Evolutionary conservation across 37 sponge, comb jelly and placozoan genomes (phyloP), one percentile per base, ranked within the genome.

Genomic region (Oscarella lobularis): DNA sequence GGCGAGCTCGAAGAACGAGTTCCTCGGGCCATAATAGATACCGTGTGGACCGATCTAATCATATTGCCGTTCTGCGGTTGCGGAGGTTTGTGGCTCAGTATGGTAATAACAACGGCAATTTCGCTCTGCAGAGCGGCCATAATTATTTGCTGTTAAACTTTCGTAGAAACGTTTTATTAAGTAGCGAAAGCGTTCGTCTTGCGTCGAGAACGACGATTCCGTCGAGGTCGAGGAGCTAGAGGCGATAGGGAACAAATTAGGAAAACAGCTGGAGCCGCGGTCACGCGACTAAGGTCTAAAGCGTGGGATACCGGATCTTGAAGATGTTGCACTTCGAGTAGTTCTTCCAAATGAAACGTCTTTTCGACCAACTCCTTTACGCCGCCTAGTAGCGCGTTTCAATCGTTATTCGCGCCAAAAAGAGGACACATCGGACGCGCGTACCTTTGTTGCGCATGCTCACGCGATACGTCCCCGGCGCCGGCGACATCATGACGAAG

Each of bases 381-480:
- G n/a, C n/a, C n/a, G n/a, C n/a, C n/a, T n/a, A n/a, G n/a, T n/a
- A n/a, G n/a, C n/a, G n/a, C n/a, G n/a, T 48, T 48, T 48, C 60
- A 48, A 48, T 9, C 60, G 20, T n/a, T n/a, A n/a, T n/a, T n/a
- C n/a, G n/a, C n/a, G n/a, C n/a, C n/a, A n/a, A n/a, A n/a, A n/a
- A n/a, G n/a, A n/a, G n/a, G n/a, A n/a, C n/a, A n/a, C n/a, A n/a
- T n/a, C n/a, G n/a, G n/a, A n/a, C n/a, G n/a, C n/a, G n/a, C n/a
- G n/a, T 20, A 48, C 60, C 60, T 48, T 48, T 48, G 60, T 48
- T 27, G 60, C 20, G 60, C 60, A 48, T 48, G 60, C 60, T 48
- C 14, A 48, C 60, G 9, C 20, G 60, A 20, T 48, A 48, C 14
- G 60, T 48, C 20, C 60, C 60, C 9, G 60, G 60, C 20, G 60